These are phyloP conservation scores for Tribolium castaneum DNA, from an alignment of 1,140 invertebrate species.

Conservation along the genomic window DNA sequence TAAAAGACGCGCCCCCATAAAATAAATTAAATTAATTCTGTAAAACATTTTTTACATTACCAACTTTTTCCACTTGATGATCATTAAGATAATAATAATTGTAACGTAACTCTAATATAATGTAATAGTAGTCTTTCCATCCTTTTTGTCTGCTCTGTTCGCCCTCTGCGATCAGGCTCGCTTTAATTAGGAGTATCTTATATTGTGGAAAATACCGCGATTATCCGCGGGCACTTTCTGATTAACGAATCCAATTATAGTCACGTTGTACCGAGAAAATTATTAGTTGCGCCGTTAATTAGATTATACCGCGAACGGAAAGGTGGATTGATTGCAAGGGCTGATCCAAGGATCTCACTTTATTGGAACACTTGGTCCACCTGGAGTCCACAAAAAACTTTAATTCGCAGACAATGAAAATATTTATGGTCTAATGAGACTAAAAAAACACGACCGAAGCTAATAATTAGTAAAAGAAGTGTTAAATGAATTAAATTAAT, in stretches of 20 bases:
- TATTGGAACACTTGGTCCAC: background rate
- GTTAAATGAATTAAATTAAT: background rate
- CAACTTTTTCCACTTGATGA: slow-evolving; percentile 25
- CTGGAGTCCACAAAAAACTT: background rate
- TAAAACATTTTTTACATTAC: background rate
- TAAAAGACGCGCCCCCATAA: background rate
- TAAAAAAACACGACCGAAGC: no score
- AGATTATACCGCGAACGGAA: slow-evolving; percentile 60
- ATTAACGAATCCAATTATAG: slow-evolving; percentile 67
- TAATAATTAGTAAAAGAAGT: background rate
- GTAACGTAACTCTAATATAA: slow-evolving; percentile 28
- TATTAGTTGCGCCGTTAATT: slow-evolving; percentile 66
- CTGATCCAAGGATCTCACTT: slow-evolving; percentile 2
- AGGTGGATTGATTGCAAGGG: slow-evolving; percentile 55
- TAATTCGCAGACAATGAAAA: no score
- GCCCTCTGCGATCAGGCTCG: slow-evolving; percentile 39
- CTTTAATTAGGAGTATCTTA: slow-evolving; percentile 65
- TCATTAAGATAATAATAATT: slow-evolving; percentile 32
- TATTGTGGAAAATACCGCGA: slow-evolving; percentile 61
- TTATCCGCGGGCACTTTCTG: slow-evolving; percentile 63
- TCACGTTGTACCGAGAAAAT: slow-evolving; percentile 65
- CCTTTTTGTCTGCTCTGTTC: slow-evolving; percentile 12
- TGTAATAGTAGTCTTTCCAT: slow-evolving; percentile 7
- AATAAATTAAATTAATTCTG: slow-evolving; percentile 21
- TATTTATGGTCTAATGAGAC: no score